A percentile compares a stretch with the other conserved stretches of the same genome.
Evolutionary conservation across 2,888 invertebrate species (phyloP).

Genomic region (Timandra comae): DNA sequence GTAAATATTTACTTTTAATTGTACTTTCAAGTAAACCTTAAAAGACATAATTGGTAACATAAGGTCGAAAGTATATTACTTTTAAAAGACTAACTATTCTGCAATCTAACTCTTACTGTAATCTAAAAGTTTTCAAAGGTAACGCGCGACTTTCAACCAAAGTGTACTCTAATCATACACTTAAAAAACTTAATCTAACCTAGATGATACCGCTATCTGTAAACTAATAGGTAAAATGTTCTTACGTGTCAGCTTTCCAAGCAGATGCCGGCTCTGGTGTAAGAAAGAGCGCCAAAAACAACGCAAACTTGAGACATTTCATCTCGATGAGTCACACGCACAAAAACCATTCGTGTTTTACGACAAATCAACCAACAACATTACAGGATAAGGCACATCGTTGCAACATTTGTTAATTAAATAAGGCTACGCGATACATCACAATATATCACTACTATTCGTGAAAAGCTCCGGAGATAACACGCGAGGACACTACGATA

Average conservation of each 20-base stretch:
- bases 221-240: not conserved
- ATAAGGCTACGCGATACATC: slow-evolving; percentile 39
- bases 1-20: too few relatives aligned
- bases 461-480: slow-evolving; percentile 49
- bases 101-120: too few relatives aligned
- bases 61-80: too few relatives aligned
- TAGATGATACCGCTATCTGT: not conserved
- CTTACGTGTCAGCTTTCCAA: slow-evolving; percentile 54
- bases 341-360: slow-evolving; percentile 27
- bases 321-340: slow-evolving; percentile 56
- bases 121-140: too few relatives aligned
- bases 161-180: too few relatives aligned
- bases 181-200: not conserved
- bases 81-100: too few relatives aligned
- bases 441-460: slow-evolving; percentile 25
- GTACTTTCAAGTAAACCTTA: too few relatives aligned
- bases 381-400: slow-evolving; percentile 64
- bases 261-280: slow-evolving; percentile 55
- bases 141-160: too few relatives aligned
- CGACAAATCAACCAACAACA: slow-evolving; percentile 27
- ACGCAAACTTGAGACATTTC: slow-evolving; percentile 44
- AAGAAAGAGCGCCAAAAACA: slow-evolving; percentile 48
- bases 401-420: slow-evolving; percentile 43
- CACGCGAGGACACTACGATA: slow-evolving; percentile 60
- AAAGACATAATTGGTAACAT: too few relatives aligned